A percentile compares a stretch with the other conserved stretches of the same genome.
Evolutionary conservation across 30 jellyfish, hydroid and myxozoan species (phyloP).

Genomic region (Turritopsis dohrnii): DNA sequence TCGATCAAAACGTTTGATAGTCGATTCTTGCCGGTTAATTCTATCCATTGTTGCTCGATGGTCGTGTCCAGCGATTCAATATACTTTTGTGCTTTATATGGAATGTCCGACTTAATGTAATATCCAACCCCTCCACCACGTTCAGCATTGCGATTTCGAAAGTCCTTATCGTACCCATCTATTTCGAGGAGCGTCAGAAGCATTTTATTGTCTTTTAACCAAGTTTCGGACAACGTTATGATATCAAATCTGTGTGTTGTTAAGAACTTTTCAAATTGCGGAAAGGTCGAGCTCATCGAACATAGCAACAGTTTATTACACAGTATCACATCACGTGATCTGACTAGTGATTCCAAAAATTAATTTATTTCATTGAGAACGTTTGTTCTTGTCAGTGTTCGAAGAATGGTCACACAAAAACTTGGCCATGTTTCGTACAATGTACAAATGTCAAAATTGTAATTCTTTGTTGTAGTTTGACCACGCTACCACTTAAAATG

Average conservation of each 20-base stretch:
- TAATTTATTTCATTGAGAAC: too few relatives aligned
- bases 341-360: too few relatives aligned
- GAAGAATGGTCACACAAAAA: too few relatives aligned
- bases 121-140: neutral
- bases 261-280: neutral
- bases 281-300: too few relatives aligned
- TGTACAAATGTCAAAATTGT: too few relatives aligned
- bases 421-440: too few relatives aligned
- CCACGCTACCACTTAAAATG: too few relatives aligned
- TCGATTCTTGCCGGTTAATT: neutral
- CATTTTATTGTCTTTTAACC: neutral
- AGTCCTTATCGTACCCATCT: neutral
- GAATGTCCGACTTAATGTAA: neutral
- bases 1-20: neutral
- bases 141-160: neutral
- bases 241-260: neutral
- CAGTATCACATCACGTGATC: too few relatives aligned
- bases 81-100: neutral
- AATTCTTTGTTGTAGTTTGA: too few relatives aligned
- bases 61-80: neutral
- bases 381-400: too few relatives aligned
- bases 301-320: too few relatives aligned
- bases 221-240: neutral
- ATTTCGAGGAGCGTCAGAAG: neutral
- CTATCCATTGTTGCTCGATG: neutral